Conservation (phyloP, 2,113 vertebrate genomes). For the Eulemur macaco region DNA sequence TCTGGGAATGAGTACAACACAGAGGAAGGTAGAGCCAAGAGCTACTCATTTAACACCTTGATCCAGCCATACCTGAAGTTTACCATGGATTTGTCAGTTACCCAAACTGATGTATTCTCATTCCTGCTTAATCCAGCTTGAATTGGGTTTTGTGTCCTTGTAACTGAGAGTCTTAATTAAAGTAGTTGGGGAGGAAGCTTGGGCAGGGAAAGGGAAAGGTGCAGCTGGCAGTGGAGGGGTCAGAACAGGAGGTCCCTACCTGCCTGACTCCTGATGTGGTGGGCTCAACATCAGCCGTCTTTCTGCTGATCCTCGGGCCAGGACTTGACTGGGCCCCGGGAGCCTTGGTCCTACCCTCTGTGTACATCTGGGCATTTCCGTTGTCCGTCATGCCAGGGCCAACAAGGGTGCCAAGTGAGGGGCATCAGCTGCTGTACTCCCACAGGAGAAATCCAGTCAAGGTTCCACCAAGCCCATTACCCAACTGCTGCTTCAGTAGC, state of each 20-base stretch:
- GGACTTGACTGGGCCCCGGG: background rate
- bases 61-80: conserved; percentile 28
- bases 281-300: background rate
- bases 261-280: background rate
- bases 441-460: background rate
- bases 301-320: background rate
- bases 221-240: background rate
- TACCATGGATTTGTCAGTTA: background rate
- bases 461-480: background rate
- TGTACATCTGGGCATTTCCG: background rate
- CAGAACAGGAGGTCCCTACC: conserved; percentile 16
- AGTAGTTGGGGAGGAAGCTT: background rate
- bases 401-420: background rate
- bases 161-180: background rate
- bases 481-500: background rate
- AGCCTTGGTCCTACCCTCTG: background rate
- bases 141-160: background rate
- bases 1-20: background rate
- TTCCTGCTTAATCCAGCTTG: background rate
- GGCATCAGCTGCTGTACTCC: background rate
- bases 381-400: background rate
- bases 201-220: background rate
- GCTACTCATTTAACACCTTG: background rate
- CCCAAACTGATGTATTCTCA: background rate
- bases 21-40: background rate